phyloP scores from a whole-genome alignment of 2,113 vertebrate species.

The Laticauda colubrina region DNA sequence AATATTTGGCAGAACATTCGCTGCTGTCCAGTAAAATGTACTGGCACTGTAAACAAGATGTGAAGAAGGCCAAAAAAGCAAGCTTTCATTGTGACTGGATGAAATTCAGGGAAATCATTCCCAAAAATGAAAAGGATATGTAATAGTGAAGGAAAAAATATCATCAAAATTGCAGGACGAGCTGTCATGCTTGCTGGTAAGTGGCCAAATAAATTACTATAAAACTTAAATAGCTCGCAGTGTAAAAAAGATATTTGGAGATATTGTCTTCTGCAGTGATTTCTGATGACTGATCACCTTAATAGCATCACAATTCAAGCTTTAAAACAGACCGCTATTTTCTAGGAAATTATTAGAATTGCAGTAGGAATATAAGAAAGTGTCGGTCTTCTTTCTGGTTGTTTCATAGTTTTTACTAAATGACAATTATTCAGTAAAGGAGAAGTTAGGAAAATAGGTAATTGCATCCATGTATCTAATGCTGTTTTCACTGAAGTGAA shows the following conservation, averaged over 20 bases:
- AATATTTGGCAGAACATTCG: conserved; percentile 31
- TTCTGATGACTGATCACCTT: conserved; percentile 1
- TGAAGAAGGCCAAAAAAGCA: conserved; percentile 23
- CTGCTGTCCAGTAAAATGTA: conserved; percentile 14
- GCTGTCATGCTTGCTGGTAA: conserved; percentile 16
- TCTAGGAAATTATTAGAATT: neutral
- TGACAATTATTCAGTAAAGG: neutral
- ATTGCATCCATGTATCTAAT: neutral
- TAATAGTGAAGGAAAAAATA: neutral
- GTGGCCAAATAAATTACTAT: conserved; percentile 14
- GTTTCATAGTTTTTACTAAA: neutral
- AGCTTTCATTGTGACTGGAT: conserved; percentile 11
- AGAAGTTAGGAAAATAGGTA: neutral
- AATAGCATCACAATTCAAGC: neutral
- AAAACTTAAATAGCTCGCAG: conserved; percentile 9
- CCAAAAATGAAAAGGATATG: neutral
- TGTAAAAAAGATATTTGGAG: neutral
- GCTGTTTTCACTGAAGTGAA: neutral
- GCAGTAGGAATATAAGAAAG: rapidly evolving
- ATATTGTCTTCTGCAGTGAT: conserved; percentile 12
- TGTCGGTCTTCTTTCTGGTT: neutral
- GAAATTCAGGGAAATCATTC: conserved; percentile 9
- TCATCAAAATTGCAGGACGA: neutral
- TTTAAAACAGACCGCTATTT: conserved; percentile 7
- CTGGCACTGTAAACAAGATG: conserved; percentile 18